Percentiles rank a stretch among this genome's conserved stretches.
phyloP scores from a whole-genome alignment of 2,797 vertebrate species.

The Channallabes apus region DNA sequence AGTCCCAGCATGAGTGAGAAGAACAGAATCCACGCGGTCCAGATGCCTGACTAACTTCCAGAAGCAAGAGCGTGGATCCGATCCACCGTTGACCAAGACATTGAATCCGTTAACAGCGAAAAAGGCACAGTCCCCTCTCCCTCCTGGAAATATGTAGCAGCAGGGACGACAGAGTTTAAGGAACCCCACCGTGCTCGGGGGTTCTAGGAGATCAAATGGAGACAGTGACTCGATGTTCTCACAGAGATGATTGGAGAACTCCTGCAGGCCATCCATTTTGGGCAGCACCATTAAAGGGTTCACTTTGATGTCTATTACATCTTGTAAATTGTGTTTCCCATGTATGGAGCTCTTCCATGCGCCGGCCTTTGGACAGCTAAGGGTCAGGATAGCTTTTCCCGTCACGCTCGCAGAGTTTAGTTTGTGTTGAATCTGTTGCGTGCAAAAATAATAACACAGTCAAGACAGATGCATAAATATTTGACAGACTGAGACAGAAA shows the following conservation, averaged over 20 bases:
- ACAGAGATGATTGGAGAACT: slow-evolving; percentile 77
- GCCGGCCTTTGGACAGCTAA: slow-evolving; percentile 83
- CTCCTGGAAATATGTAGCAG: slow-evolving; percentile 85
- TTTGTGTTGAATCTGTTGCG: slow-evolving; percentile 75
- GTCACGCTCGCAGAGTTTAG: slow-evolving; percentile 67
- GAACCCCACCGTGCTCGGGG: slow-evolving; percentile 79
- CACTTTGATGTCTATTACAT: slow-evolving; percentile 73
- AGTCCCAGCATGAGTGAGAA: slow-evolving; percentile 77
- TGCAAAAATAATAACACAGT: neutral
- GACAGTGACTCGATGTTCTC: slow-evolving; percentile 76
- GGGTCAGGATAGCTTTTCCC: slow-evolving; percentile 76
- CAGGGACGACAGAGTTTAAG: slow-evolving; percentile 82
- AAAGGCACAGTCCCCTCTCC: slow-evolving; percentile 82
- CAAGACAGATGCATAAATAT: neutral
- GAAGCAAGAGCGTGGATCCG: slow-evolving; percentile 80
- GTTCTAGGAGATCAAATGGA: slow-evolving; percentile 82
- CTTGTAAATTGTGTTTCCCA: slow-evolving; percentile 72
- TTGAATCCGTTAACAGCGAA: slow-evolving; percentile 85
- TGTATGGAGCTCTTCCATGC: slow-evolving; percentile 79
- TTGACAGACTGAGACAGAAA: neutral
- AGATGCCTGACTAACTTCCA: slow-evolving; percentile 86
- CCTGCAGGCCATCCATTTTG: slow-evolving; percentile 74
- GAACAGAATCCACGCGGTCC: slow-evolving; percentile 81
- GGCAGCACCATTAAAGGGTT: slow-evolving; percentile 72
- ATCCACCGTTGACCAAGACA: slow-evolving; percentile 80